Evolutionary conservation across 2,888 invertebrate species (phyloP).

Genomic region (Heliconius hortense): DNA sequence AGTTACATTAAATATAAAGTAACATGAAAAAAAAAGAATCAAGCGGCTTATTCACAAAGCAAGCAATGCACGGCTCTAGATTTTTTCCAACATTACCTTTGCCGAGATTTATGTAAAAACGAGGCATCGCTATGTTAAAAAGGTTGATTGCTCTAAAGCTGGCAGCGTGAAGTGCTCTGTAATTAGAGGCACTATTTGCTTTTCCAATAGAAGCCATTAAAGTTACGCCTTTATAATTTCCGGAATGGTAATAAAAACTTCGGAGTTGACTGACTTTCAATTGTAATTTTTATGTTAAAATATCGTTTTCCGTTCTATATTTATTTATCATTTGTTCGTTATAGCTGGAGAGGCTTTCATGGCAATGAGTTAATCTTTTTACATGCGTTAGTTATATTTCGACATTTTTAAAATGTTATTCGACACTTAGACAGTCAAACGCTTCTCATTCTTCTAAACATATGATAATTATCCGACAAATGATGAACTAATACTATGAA

Average conservation of each 20-base stretch:
- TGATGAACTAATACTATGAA: no score
- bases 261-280: background rate
- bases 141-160: conserved; percentile 20
- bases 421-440: no score
- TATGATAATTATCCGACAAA: no score
- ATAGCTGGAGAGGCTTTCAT: no score
- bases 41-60: background rate
- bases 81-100: conserved; percentile 2
- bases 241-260: background rate
- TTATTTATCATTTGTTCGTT: background rate
- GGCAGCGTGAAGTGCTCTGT: conserved; percentile 3
- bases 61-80: background rate
- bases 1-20: background rate
- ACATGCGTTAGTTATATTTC: no score
- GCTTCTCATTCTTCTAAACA: no score
- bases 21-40: background rate
- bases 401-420: no score
- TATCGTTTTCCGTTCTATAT: background rate
- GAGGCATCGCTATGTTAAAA: conserved; percentile 16
- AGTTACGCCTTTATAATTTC: conserved; percentile 6
- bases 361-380: no score
- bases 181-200: conserved; percentile 9
- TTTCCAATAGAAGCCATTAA: background rate
- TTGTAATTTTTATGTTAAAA: background rate
- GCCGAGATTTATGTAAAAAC: conserved; percentile 18